Percentiles rank a stretch among this genome's conserved stretches.
Evolutionary conservation across 2,797 vertebrate genomes (phyloP).

Genomic region (Halcyon chelicuti): DNA sequence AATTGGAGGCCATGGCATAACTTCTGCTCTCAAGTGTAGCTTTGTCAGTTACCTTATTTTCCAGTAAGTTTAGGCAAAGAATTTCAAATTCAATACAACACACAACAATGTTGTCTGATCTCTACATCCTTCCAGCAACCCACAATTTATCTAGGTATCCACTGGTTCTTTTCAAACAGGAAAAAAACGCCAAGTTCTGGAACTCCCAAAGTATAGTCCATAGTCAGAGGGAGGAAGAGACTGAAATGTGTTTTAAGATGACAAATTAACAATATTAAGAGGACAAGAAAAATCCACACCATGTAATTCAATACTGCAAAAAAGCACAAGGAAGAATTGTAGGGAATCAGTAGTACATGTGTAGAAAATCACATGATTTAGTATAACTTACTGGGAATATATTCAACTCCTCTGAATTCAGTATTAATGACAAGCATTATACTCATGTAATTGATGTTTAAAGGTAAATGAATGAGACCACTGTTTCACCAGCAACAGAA

Average conservation of each 20-base stretch:
- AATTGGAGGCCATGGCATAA: not conserved
- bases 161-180: not conserved
- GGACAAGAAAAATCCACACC: not conserved
- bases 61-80: not conserved
- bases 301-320: not conserved
- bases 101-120: not conserved
- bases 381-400: not conserved
- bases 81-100: not conserved
- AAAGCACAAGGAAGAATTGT: not conserved
- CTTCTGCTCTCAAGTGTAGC: not conserved
- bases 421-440: constrained; percentile 27
- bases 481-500: not conserved
- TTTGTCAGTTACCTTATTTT: not conserved
- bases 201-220: not conserved
- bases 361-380: not conserved
- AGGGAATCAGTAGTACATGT: not conserved
- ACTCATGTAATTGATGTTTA: constrained; percentile 13
- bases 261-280: not conserved
- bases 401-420: not conserved
- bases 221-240: not conserved
- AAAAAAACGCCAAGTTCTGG: not conserved
- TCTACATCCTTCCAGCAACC: not conserved
- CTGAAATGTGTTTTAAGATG: not conserved
- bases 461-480: constrained; percentile 8
- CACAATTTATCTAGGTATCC: not conserved